A percentile compares a stretch with the other conserved stretches of the same genome.
Conservation (phyloP, 2,888 invertebrate genomes). For the Mactromeris polynyma region DNA sequence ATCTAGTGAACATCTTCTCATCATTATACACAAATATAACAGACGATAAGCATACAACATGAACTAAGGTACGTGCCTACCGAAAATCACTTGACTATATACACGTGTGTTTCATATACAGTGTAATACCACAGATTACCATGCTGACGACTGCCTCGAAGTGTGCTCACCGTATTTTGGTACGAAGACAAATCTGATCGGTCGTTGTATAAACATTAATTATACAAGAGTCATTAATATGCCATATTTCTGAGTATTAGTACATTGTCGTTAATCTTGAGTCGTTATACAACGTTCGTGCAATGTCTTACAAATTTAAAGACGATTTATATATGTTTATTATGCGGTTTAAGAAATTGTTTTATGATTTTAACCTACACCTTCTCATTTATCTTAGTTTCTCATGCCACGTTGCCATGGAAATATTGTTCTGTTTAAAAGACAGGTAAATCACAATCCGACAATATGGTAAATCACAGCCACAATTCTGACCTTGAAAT, state of each 20-base stretch:
- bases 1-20: not conserved
- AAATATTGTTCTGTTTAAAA: no score
- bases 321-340: no score
- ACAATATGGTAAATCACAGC: no score
- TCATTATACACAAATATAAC: slow-evolving; percentile 5
- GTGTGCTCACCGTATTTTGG: not conserved
- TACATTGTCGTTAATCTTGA: not conserved
- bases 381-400: no score
- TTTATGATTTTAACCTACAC: no score
- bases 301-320: not conserved
- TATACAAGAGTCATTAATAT: not conserved
- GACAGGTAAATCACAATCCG: no score
- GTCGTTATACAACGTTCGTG: not conserved
- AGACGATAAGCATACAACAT: not conserved
- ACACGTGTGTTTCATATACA: not conserved
- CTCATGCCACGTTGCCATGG: no score
- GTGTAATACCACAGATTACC: not conserved
- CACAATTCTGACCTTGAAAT: no score
- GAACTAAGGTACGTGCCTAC: slow-evolving; percentile 1
- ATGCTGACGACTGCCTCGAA: not conserved
- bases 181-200: not conserved
- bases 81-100: not conserved
- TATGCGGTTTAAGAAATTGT: no score
- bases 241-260: not conserved
- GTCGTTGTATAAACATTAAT: not conserved